Base-by-base conservation (phyloP, 2,113 vertebrate genomes). In the Blennius ocellaris region DNA sequence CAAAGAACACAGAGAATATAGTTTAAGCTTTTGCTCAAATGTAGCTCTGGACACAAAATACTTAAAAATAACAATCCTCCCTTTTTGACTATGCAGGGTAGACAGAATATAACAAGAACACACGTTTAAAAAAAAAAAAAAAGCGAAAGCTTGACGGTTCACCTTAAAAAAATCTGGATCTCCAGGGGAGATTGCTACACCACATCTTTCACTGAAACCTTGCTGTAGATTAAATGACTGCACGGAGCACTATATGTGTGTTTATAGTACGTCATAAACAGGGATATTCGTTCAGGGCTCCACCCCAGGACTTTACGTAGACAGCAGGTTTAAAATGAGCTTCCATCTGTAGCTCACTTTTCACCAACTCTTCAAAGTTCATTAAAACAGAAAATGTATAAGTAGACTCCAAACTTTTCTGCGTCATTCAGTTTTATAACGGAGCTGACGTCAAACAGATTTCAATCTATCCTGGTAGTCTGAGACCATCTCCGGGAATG, bases 281-380 rank as follows among this genome's bases (percentile, higher is more conserved):
- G 55, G 69, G 69, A 75, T 77, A 73, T 88, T 83, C 59, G 16
- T 92, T 90, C 82, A 82, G 87, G 87, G 87, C 86, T 89, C 78
- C 69, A 87, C 82, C 87, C 75, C 89, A 87, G 87, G 87, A 85
- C 84, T 87, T 86, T 60, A 82, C 74, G 68, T n/a, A 77, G 83
- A 89, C 89, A 90, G 89, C 83, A 87, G 90, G 89, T 89, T 84
- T 83, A 59, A 73, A 90, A 91, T 87, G 75, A 81, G 67, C 73
- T 50, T 84, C 90, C 89, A 90, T 92, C 91, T 91, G 91, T 77
- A 56, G 52, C 75, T 70, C 64, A 16, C 69, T 86, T 74, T 81
- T 76, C 66, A 78, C 71, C 7, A 30, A 67, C 67, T 87, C 65
- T 77, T 74, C 62, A 17, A 85, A 82, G 78, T 85, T 86, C 81